phyloP scores from a whole-genome alignment of 1,140 invertebrate genomes.

The Pentalonia nigronervosa region DNA sequence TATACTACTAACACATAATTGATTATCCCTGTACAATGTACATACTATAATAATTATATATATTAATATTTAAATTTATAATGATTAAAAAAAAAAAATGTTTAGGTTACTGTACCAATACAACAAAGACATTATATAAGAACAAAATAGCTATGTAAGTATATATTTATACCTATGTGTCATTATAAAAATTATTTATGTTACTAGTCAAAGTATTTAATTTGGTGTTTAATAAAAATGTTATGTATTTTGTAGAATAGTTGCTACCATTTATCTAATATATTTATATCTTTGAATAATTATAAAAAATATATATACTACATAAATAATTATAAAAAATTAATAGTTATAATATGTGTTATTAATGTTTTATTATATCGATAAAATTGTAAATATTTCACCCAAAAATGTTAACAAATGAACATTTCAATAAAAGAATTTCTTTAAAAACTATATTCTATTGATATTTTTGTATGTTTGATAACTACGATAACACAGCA shows the following conservation, averaged over 20 bases:
- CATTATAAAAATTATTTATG: not conserved
- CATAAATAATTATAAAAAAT: too few relatives aligned
- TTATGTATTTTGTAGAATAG: not conserved
- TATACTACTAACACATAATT: too few relatives aligned
- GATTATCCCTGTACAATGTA: too few relatives aligned
- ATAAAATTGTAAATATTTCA: too few relatives aligned
- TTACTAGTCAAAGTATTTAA: not conserved
- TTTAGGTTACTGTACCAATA: slow-evolving; percentile 15
- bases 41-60: not conserved
- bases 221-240: not conserved
- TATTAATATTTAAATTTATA: not conserved
- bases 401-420: too few relatives aligned
- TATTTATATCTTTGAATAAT: not conserved
- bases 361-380: too few relatives aligned
- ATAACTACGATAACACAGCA: too few relatives aligned
- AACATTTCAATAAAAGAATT: too few relatives aligned
- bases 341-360: too few relatives aligned
- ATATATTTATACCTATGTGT: not conserved
- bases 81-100: not conserved
- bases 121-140: not conserved
- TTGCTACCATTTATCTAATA: not conserved
- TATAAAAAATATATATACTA: too few relatives aligned
- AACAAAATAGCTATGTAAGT: not conserved
- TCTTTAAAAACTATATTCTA: too few relatives aligned
- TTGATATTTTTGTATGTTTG: too few relatives aligned